Base-by-base conservation (phyloP, 2,113 vertebrate species). In the Hirundichthys speculiger region DNA sequence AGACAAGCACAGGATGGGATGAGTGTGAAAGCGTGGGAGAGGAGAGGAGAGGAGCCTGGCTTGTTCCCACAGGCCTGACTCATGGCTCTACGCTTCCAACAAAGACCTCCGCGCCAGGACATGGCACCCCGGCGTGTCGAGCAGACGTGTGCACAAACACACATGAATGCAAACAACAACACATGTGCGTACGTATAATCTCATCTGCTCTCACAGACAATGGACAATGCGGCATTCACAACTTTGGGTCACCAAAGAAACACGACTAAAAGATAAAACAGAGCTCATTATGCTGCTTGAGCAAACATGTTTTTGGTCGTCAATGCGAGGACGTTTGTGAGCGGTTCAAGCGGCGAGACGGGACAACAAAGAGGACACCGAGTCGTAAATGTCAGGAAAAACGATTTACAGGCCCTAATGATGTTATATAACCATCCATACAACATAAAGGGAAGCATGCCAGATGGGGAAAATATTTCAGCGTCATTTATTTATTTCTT, bases 1-100 rank as follows among this genome's bases (percentile, higher is more conserved):
- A 25, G 80, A 82, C 73, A 75, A 67, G 58, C 78, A 82, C 69
- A 71, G 74, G 79, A 86, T 83, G 76, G 78, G 79, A 83, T 75
- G 84, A 87, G 84, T 77, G 88, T 85, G 88, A 87, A 82, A 83
- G 86, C 82, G 89, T 87, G 86, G 83, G 87, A 88, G 86, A 86
- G 77, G 77, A 67, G 73, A 87, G 73, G 77, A 83, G 75, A 80
- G 77, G 77, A 79, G 76, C 66, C 57, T 64, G 75, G 72, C 69
- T 74, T 45, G 80, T 89, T 89, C 85, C 82, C 86, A 91, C 88
- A 91, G 80, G 80, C 76, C 78, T 77, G 80, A 79, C 78, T 83
- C 81, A 80, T 53, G 48, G 70, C 66, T 77, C 66, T 50, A 27
- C 21, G 16, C 66, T 75, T 57, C 51, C 66, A 85, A 90, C 85